phyloP scores from a whole-genome alignment of 2,113 vertebrate species.

The Sclerurus mexicanus region DNA sequence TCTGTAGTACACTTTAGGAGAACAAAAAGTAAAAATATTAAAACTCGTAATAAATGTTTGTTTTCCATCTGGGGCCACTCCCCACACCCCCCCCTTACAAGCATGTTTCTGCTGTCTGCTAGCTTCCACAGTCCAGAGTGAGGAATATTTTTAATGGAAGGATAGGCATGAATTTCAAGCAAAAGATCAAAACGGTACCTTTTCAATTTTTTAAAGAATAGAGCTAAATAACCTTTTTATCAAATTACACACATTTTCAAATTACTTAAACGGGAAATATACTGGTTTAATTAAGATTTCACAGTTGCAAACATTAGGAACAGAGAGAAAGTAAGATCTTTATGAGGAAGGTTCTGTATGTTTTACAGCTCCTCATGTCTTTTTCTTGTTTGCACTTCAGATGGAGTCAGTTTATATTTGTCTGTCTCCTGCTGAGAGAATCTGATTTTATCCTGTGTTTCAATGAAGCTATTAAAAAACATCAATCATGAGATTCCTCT shows the following conservation, averaged over 20 bases:
- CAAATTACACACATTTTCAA: conserved; percentile 32
- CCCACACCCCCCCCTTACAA: not conserved
- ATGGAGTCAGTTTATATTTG: conserved; percentile 49
- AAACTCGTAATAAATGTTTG: conserved; percentile 19
- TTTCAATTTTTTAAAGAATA: conserved; percentile 41
- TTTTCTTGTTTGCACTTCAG: conserved; percentile 52
- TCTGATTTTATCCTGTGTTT: conserved; percentile 53
- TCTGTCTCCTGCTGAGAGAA: conserved; percentile 42
- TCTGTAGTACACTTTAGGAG: conserved; percentile 8
- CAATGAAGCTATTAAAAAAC: conserved; percentile 62
- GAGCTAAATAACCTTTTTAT: conserved; percentile 55
- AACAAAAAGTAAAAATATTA: conserved; percentile 41
- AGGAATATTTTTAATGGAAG: conserved; percentile 15
- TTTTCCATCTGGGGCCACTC: conserved; percentile 2
- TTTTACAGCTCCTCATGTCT: conserved; percentile 39
- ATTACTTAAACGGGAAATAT: conserved; percentile 50
- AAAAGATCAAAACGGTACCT: conserved; percentile 46
- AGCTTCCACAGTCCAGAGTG: not conserved
- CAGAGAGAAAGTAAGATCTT: conserved; percentile 23
- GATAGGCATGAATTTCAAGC: conserved; percentile 56
- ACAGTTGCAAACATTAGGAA: conserved; percentile 33
- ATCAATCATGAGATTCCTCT: conserved; percentile 31
- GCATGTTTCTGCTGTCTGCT: not conserved
- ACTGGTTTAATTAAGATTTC: conserved; percentile 69
- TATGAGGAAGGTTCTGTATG: not conserved